A percentile compares a stretch with the other conserved stretches of the same genome.
Evolutionary conservation across 2,113 vertebrate species (phyloP).

Genomic region (Scatophagus argus): DNA sequence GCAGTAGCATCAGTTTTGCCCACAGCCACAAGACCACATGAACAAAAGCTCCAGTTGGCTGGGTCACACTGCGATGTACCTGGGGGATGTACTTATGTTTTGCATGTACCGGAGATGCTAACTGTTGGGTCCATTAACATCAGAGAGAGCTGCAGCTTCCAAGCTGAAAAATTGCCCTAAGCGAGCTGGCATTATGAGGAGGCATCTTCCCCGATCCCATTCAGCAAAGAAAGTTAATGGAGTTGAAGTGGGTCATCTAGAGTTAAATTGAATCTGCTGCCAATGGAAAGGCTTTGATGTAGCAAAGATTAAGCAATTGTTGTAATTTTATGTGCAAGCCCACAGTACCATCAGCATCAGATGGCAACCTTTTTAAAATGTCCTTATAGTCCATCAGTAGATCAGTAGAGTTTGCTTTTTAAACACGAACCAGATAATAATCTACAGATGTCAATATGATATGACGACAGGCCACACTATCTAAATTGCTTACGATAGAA

Average conservation of each 20-base stretch:
- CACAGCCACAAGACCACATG: constrained; percentile 53
- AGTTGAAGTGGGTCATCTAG: constrained; percentile 75
- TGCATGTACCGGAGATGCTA: constrained; percentile 66
- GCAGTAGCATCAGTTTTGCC: constrained; percentile 68
- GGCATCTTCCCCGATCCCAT: constrained; percentile 69
- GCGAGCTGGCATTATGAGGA: constrained; percentile 62
- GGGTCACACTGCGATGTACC: constrained; percentile 67
- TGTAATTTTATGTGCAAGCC: constrained; percentile 59
- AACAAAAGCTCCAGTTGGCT: constrained; percentile 74
- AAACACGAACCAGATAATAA: background rate
- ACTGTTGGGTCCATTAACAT: constrained; percentile 77
- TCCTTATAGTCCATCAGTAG: constrained; percentile 14
- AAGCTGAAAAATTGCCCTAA: constrained; percentile 66
- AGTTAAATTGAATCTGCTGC: constrained; percentile 68
- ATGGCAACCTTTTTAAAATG: constrained; percentile 33
- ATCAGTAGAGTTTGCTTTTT: background rate
- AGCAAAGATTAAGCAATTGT: constrained; percentile 64
- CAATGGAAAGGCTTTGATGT: constrained; percentile 72
- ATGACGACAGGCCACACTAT: background rate
- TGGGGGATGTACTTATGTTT: constrained; percentile 68
- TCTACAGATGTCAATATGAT: background rate
- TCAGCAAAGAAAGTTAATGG: constrained; percentile 76
- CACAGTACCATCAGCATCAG: constrained; percentile 7
- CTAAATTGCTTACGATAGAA: background rate
- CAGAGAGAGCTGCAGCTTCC: constrained; percentile 65